These are phyloP conservation scores for Vanessa cardui DNA, from an alignment of 2,888 invertebrate genomes.

Conservation along the genomic window DNA sequence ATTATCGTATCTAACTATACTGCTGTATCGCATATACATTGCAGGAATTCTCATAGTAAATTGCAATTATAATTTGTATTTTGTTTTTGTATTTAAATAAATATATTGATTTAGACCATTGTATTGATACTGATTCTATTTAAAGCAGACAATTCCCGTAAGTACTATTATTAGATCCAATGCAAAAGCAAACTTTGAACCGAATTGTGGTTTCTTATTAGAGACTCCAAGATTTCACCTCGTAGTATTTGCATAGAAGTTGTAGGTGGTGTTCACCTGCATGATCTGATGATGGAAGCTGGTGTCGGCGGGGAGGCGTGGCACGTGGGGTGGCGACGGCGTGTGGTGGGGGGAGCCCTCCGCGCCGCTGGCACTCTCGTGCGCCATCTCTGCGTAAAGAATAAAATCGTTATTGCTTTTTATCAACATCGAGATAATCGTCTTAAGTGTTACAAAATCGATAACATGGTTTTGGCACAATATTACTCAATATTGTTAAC, in stretches of 20 bases:
- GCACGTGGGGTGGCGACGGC: constrained; percentile 78
- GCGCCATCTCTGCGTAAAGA: constrained; percentile 73
- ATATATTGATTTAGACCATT: too few species aligned
- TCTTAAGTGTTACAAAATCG: too few species aligned
- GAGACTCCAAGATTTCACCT: constrained; percentile 50
- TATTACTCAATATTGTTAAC: too few species aligned
- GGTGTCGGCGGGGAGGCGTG: constrained; percentile 82
- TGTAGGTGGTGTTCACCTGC: constrained; percentile 70
- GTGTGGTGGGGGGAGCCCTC: constrained; percentile 76
- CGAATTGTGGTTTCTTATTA: neutral
- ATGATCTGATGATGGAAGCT: constrained; percentile 87
- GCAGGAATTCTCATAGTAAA: neutral
- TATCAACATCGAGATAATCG: too few species aligned
- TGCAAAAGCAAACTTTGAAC: constrained; percentile 2
- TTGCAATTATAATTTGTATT: too few species aligned
- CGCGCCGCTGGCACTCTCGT: constrained; percentile 66
- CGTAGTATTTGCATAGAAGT: constrained; percentile 32
- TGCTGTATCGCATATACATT: too few species aligned
- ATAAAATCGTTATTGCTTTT: neutral
- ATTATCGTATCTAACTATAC: too few species aligned
- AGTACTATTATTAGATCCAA: neutral
- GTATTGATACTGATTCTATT: neutral
- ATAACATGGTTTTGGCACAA: too few species aligned
- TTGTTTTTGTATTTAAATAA: too few species aligned
- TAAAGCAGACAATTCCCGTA: neutral